phyloP scores from a whole-genome alignment of 2,113 vertebrate genomes.

The Amblyornis subalaris region DNA sequence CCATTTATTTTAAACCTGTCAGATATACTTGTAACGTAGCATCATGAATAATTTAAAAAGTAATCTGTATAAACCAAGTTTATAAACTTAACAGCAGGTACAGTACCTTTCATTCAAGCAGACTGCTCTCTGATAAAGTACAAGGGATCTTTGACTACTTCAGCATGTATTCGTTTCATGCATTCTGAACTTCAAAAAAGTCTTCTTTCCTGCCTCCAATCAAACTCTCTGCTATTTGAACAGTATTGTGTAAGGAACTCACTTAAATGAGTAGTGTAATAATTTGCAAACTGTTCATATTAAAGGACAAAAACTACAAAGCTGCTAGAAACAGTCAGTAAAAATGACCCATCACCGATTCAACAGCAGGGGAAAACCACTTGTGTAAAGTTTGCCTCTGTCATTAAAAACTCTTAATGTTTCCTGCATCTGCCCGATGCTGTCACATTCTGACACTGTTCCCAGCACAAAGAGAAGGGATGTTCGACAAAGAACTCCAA shows the following conservation, averaged over 20 bases:
- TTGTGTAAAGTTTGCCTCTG: neutral
- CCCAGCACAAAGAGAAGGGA: neutral
- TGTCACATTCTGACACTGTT: neutral
- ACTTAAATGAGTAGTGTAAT: neutral
- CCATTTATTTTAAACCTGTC: constrained; percentile 57
- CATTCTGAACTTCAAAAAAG: constrained; percentile 6
- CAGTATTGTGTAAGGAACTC: neutral
- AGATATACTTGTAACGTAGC: constrained; percentile 47
- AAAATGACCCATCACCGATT: neutral
- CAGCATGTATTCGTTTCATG: neutral
- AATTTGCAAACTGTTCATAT: neutral
- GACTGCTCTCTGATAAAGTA: constrained; percentile 30
- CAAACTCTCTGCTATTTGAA: neutral
- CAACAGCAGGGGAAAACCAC: neutral
- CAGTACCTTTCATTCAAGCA: constrained; percentile 51
- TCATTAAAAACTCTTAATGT: neutral
- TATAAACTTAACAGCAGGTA: constrained; percentile 58
- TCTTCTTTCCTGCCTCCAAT: neutral
- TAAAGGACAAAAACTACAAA: neutral
- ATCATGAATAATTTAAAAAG: constrained; percentile 57
- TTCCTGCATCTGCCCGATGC: neutral
- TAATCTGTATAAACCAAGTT: constrained; percentile 53
- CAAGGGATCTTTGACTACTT: constrained; percentile 28
- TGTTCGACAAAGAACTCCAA: neutral
- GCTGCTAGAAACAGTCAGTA: neutral